Conservation (phyloP, 2,888 invertebrate genomes). For the Netelia fuscicornis region DNA sequence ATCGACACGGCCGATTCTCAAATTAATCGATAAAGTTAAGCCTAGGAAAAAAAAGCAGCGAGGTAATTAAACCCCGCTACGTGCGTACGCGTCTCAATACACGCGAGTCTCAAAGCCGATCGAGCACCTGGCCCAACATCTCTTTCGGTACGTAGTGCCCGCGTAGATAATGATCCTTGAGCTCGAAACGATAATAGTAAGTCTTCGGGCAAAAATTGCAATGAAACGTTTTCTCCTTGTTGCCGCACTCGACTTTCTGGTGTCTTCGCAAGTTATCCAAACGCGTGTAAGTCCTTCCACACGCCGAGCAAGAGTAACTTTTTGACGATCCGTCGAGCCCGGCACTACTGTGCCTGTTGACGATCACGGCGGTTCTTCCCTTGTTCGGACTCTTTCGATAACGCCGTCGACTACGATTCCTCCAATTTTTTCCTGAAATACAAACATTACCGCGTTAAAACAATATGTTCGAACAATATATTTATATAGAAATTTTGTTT, state of each 20-base stretch:
- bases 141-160: constrained; percentile 54
- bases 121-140: constrained; percentile 49
- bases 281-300: constrained; percentile 61
- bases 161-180: constrained; percentile 82
- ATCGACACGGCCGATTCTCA: neutral
- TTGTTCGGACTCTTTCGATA: constrained; percentile 15
- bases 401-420: constrained; percentile 47
- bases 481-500: neutral
- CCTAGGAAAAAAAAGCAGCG: neutral
- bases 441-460: constrained; percentile 51
- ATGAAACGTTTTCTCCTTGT: constrained; percentile 81
- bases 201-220: constrained; percentile 83
- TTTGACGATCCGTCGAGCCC: constrained; percentile 10
- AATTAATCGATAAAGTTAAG: constrained; percentile 11
- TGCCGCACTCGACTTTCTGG: constrained; percentile 63
- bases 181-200: constrained; percentile 84
- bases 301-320: constrained; percentile 60
- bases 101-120: constrained; percentile 5
- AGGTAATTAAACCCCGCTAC: neutral
- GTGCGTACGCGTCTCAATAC: neutral
- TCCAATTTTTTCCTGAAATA: constrained; percentile 59
- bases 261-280: constrained; percentile 62
- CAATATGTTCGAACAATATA: neutral
- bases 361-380: constrained; percentile 24
- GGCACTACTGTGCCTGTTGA: constrained; percentile 16